Evolutionary conservation across 2,888 invertebrate species (phyloP), one percentile per base, ranked within the genome.

Genomic region (Buathra laborator): DNA sequence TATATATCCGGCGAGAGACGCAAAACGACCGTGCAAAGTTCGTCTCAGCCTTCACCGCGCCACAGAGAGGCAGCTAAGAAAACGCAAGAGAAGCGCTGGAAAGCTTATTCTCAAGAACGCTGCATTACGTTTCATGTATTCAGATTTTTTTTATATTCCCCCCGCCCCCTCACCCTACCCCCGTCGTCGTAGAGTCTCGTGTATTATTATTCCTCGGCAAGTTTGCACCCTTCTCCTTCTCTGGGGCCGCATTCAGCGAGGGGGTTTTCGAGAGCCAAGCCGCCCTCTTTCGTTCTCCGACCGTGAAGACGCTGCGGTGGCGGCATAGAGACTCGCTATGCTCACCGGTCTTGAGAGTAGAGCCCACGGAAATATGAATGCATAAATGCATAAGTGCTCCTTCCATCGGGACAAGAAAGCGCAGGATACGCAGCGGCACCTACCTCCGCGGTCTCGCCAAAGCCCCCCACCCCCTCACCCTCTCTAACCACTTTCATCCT

Each of bases 321-420:
- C 84, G 89, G 90, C 89, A 37, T 37, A 37, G 5, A 37, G 90
- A 89, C 90, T 91, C 92, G 75, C 64, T 90, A 89, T 91, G 89
- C 89, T 85, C 24, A 86, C 87, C 72, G 88, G 89, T 88, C 88
- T 87, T 86, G 85, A 86, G 89, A 88, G 88, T 87, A 88, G 89
- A 90, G 91, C 91, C 90, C 92, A 89, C 90, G 90, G 91, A 93
- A 93, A 94, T 93, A 93, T 92, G 92, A 93, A 94, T 94, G 93
- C 93, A 93, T 94, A 93, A 94, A 93, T 93, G 93, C 93, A 93
- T 93, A 93, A 93, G 92, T 90, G 91, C 91, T 91, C 91, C 90
- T 87, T 83, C 89, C 88, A 79, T 84, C 51, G 19, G 64, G 59
- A 70, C 64, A 71, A 37, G 75, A 81, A 79, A 84, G 80, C 81